Evolutionary conservation across 2,797 vertebrate species (phyloP).

Genomic region (Nyctalus aviator): DNA sequence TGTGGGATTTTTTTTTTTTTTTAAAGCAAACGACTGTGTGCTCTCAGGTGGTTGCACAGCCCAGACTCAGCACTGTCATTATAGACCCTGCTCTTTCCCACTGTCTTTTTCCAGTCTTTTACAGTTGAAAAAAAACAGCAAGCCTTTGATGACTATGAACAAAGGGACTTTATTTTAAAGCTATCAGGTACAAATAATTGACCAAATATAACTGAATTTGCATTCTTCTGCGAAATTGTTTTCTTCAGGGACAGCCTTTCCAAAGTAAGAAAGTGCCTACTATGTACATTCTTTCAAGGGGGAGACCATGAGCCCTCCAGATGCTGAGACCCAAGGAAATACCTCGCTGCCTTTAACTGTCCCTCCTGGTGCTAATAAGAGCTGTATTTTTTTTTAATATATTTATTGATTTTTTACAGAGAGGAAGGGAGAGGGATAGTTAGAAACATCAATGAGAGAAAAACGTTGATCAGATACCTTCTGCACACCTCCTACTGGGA

Average conservation of each 20-base stretch:
- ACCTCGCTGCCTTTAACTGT: conserved; percentile 77
- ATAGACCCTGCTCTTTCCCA: not conserved
- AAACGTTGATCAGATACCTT: too few species aligned
- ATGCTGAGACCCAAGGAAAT: conserved; percentile 27
- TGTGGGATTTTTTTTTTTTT: not conserved
- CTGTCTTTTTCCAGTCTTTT: conserved; percentile 47
- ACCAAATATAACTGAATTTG: not conserved
- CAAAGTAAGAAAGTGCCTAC: conserved; percentile 52
- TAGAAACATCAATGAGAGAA: too few species aligned
- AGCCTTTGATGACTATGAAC: conserved; percentile 50
- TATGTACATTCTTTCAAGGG: not conserved
- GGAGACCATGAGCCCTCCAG: not conserved
- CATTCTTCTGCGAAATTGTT: not conserved
- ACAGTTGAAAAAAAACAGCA: conserved; percentile 64
- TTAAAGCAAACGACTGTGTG: not conserved
- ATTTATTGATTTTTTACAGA: too few species aligned
- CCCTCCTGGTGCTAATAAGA: conserved; percentile 55
- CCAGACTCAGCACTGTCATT: not conserved
- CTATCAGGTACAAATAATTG: not conserved
- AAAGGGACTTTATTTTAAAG: conserved; percentile 15
- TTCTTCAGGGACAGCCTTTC: conserved; percentile 71
- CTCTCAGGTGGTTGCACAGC: not conserved
- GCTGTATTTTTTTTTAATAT: conserved; percentile 37
- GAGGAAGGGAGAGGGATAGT: too few species aligned
- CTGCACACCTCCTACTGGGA: too few species aligned